These are phyloP conservation scores for Coregonus suidteri DNA, from an alignment of 2,797 vertebrate genomes.

Conservation along the genomic window DNA sequence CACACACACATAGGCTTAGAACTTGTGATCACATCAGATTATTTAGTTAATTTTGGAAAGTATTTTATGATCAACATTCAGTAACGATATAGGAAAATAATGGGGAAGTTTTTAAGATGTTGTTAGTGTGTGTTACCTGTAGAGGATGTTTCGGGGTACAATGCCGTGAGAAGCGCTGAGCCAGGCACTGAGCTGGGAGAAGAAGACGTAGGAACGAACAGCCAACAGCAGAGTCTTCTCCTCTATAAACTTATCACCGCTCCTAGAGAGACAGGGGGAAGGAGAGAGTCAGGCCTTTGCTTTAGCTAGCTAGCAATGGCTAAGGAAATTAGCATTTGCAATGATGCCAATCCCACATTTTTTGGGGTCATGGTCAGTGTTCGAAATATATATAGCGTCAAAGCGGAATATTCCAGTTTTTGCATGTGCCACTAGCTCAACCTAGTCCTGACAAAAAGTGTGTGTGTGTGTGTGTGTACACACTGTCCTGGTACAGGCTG, in stretches of 20 bases:
- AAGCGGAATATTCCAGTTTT: neutral
- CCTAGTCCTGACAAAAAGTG: too few species aligned
- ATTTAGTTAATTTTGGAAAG: too few species aligned
- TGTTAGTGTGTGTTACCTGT: constrained; percentile 80
- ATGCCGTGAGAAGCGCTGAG: constrained; percentile 97
- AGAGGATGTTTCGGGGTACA: constrained; percentile 96
- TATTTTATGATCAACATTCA: too few species aligned
- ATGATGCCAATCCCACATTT: too few species aligned
- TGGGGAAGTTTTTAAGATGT: too few species aligned
- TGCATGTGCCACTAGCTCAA: neutral
- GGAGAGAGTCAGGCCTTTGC: neutral
- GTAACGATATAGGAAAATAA: too few species aligned
- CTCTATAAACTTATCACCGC: constrained; percentile 93
- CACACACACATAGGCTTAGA: neutral
- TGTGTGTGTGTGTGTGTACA: too few species aligned
- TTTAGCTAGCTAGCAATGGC: neutral
- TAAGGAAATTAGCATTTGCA: too few species aligned
- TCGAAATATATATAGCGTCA: neutral
- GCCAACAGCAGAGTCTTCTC: constrained; percentile 96
- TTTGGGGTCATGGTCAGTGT: too few species aligned
- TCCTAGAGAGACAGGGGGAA: constrained; percentile 70
- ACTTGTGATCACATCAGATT: too few species aligned
- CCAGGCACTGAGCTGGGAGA: constrained; percentile 99
- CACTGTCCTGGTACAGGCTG: too few species aligned
- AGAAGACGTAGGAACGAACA: constrained; percentile 97